Conservation (phyloP, 2,888 invertebrate genomes). For the Drosophila birchii region DNA sequence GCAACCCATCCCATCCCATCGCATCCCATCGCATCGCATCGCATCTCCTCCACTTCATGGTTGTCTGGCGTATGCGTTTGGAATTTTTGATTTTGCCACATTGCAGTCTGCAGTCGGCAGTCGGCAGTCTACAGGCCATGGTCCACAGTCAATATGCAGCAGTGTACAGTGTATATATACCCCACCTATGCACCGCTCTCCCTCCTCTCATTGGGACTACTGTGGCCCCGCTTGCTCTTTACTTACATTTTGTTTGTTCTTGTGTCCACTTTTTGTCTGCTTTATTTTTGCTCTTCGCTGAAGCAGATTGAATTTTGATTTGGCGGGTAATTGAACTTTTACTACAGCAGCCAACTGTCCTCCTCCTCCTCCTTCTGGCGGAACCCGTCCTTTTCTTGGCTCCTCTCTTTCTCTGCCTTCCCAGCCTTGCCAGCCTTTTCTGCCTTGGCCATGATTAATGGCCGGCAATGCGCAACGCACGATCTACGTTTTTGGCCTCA, state of each 20-base stretch:
- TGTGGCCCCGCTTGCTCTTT: constrained; percentile 30
- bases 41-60: constrained; percentile 58
- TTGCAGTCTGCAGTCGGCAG: constrained; percentile 57
- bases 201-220: constrained; percentile 18
- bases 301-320: constrained; percentile 82
- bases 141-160: constrained; percentile 12
- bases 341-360: constrained; percentile 55
- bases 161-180: constrained; percentile 2
- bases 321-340: constrained; percentile 82
- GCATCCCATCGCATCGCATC: constrained; percentile 1
- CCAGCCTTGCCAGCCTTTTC: constrained; percentile 20
- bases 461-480: constrained; percentile 80
- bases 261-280: constrained; percentile 42
- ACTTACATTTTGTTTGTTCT: constrained; percentile 45
- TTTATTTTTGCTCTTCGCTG: constrained; percentile 59
- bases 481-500: constrained; percentile 80
- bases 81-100: constrained; percentile 82
- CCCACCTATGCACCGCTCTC: neutral
- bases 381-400: constrained; percentile 4
- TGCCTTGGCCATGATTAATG: constrained; percentile 72
- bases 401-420: neutral
- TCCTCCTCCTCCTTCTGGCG: constrained; percentile 2
- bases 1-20: constrained; percentile 5
- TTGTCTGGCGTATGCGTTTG: constrained; percentile 79
- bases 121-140: constrained; percentile 4